Conservation (phyloP, 2,113 vertebrate species). For the Malaclemys terrapin region DNA sequence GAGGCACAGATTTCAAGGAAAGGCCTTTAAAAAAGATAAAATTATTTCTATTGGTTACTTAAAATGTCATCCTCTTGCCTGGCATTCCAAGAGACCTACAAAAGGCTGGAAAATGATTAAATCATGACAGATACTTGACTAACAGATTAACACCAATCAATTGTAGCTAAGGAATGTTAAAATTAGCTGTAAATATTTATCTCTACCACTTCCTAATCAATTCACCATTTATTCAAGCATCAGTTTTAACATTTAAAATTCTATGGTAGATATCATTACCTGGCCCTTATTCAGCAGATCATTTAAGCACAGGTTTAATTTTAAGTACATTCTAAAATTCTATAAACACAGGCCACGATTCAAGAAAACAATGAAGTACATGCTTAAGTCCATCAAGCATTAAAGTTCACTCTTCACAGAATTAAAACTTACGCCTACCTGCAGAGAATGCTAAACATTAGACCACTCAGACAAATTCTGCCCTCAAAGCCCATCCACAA, state of each 20-base stretch:
- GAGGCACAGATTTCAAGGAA: background rate
- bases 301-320: background rate
- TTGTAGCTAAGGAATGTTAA: background rate
- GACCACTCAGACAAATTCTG: background rate
- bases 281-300: background rate
- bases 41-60: constrained; percentile 6
- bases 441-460: background rate
- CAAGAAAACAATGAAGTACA: background rate
- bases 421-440: background rate
- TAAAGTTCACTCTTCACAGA: background rate
- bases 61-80: background rate
- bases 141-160: constrained; percentile 6
- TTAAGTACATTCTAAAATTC: background rate
- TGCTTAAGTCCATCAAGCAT: background rate
- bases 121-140: background rate
- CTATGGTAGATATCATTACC: background rate
- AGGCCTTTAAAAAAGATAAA: background rate
- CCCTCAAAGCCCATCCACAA: background rate
- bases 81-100: background rate
- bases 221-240: background rate
- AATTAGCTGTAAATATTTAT: background rate
- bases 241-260: background rate
- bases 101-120: constrained; percentile 20
- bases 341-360: background rate
- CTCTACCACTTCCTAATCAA: background rate